Percentiles rank a stretch among this genome's conserved stretches.
phyloP scores from a whole-genome alignment of 2,113 vertebrate genomes.

The Suncus etruscus region DNA sequence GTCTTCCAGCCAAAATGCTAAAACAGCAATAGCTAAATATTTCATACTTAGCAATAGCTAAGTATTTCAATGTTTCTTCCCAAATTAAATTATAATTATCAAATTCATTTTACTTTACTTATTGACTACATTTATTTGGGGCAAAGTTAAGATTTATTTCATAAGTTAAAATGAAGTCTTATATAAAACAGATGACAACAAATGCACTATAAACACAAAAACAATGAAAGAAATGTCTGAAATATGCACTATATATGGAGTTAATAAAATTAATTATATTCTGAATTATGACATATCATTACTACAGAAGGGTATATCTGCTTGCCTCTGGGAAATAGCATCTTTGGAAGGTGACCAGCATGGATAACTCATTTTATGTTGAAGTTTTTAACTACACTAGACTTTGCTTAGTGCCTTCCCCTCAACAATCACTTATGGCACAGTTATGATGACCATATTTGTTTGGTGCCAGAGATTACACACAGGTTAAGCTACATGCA shows the following conservation, averaged over 20 bases:
- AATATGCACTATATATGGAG: background rate
- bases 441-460: no score
- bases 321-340: background rate
- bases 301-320: background rate
- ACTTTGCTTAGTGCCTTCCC: no score
- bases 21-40: no score
- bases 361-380: no score
- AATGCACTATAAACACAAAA: background rate
- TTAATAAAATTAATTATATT: background rate
- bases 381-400: no score
- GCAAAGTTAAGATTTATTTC: background rate
- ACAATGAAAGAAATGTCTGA: background rate
- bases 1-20: conserved; percentile 11
- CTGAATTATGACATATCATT: background rate
- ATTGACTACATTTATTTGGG: background rate
- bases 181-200: background rate
- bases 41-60: no score
- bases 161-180: background rate
- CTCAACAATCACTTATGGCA: no score
- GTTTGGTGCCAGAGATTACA: no score
- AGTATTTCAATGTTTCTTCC: background rate
- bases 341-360: background rate
- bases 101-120: background rate
- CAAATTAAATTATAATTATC: background rate
- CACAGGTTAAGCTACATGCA: no score